A percentile compares a stretch with the other conserved stretches of the same genome.
These are phyloP conservation scores for Lonchura striata DNA, from an alignment of 2,113 vertebrate species.

Conservation along the genomic window DNA sequence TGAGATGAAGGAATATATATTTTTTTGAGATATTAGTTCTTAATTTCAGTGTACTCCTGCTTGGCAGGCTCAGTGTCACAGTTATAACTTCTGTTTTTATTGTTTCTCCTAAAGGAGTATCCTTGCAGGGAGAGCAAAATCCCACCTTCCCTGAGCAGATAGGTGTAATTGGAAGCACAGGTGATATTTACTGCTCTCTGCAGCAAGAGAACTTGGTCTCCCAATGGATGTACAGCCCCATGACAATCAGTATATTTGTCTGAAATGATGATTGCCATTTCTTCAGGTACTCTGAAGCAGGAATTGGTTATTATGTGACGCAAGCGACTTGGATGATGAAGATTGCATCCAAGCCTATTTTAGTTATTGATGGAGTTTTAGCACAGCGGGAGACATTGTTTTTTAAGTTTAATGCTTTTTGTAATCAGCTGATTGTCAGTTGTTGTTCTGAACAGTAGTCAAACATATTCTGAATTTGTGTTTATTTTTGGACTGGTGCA, in stretches of 20 bases:
- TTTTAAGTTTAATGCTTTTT: neutral
- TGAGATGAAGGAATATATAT: neutral
- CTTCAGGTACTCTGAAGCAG: neutral
- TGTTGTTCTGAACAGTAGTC: neutral
- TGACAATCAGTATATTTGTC: neutral
- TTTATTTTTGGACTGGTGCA: neutral
- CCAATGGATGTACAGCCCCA: neutral
- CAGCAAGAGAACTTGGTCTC: neutral
- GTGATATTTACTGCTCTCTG: conserved; percentile 17
- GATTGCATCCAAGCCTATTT: neutral
- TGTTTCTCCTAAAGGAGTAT: neutral
- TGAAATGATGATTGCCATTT: neutral
- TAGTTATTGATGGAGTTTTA: neutral
- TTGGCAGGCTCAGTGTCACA: neutral
- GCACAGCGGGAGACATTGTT: neutral
- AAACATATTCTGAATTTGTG: neutral
- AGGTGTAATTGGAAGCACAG: neutral
- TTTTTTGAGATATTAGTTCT: neutral
- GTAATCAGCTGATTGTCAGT: neutral
- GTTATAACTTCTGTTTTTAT: neutral
- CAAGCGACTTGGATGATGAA: neutral
- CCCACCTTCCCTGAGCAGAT: neutral
- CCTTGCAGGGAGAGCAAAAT: neutral
- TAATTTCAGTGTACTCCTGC: neutral
- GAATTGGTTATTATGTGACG: neutral